These are phyloP conservation scores for Diabrotica virgifera DNA, from an alignment of 1,140 invertebrate species.

Conservation along the genomic window DNA sequence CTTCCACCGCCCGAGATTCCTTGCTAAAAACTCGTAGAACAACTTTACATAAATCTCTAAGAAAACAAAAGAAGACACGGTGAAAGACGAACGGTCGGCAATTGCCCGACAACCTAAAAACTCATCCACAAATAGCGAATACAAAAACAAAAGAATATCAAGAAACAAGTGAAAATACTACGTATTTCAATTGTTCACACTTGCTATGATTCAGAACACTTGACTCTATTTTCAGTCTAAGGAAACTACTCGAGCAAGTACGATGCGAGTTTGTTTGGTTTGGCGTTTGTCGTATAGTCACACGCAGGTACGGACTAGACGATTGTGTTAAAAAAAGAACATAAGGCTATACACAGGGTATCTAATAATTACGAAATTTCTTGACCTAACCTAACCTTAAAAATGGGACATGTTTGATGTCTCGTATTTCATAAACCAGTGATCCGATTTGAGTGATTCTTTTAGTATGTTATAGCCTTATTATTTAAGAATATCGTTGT, in stretches of 20 bases:
- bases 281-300: conserved; percentile 4
- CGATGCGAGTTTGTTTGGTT: conserved; percentile 15
- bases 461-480: no score
- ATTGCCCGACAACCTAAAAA: conserved; percentile 15
- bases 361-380: no score
- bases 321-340: not conserved
- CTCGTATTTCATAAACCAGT: no score
- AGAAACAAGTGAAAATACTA: conserved; percentile 23
- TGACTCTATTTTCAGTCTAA: conserved; percentile 21
- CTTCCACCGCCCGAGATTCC: not conserved
- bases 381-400: no score
- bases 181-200: conserved; percentile 25
- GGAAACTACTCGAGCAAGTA: conserved; percentile 20
- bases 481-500: no score
- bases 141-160: conserved; percentile 16
- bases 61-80: conserved; percentile 1
- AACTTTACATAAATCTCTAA: conserved; percentile 7
- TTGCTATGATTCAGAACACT: conserved; percentile 18
- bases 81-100: not conserved
- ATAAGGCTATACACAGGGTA: no score
- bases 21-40: not conserved
- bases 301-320: not conserved
- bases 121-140: conserved; percentile 15
- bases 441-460: no score
- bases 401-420: no score